Evolutionary conservation across 1,140 invertebrate species (phyloP).

Genomic region (Cotesia vestalis): DNA sequence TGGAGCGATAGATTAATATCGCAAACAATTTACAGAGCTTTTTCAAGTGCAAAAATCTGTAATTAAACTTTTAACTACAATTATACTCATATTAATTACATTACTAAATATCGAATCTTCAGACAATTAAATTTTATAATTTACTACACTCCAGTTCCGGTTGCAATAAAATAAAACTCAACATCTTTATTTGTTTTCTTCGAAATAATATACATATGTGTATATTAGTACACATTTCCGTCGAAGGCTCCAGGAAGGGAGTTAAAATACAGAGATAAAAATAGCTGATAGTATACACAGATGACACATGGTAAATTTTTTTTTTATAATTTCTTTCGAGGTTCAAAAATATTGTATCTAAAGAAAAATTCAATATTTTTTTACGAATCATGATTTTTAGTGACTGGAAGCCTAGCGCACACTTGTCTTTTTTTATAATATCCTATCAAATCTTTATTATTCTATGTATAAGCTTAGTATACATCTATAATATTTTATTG

Average conservation of each 20-base stretch:
- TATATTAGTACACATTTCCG: no score
- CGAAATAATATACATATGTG: no score
- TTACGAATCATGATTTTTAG: slow-evolving; percentile 10
- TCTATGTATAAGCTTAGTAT: slow-evolving; percentile 6
- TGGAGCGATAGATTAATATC: slow-evolving; percentile 19
- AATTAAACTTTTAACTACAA: background rate
- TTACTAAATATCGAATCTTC: background rate
- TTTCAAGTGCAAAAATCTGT: background rate
- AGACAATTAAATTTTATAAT: no score
- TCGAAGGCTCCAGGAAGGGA: no score
- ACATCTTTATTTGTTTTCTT: no score
- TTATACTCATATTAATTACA: background rate
- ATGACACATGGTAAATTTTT: no score
- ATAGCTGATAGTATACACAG: no score
- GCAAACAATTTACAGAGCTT: slow-evolving; percentile 3
- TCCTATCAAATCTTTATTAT: slow-evolving; percentile 24
- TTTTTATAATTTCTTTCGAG: no score
- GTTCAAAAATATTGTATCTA: background rate
- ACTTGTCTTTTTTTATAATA: background rate
- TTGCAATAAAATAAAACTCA: no score
- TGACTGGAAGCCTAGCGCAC: background rate
- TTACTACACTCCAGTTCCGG: no score
- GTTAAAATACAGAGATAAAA: no score
- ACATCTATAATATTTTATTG: background rate
- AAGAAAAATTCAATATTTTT: slow-evolving; percentile 10